Base-by-base conservation (phyloP, 2,797 vertebrate genomes). In the Hoplostethus atlanticus region DNA sequence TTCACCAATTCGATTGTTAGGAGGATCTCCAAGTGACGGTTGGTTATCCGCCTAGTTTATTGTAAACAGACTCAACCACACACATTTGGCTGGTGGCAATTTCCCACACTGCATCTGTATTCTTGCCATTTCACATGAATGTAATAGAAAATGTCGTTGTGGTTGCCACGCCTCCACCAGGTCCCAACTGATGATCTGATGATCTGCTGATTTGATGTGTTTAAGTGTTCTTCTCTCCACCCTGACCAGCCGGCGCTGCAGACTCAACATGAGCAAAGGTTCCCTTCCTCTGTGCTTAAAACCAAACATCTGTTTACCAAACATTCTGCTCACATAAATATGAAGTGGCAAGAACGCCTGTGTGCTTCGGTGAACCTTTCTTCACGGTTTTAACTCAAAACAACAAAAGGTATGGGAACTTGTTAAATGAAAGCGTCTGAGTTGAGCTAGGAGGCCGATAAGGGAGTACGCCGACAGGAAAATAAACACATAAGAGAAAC, bases 321-420 rank as follows among this genome's bases (percentile, higher is more conserved):
- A 31, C 38, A 8, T 54, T 54, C 12, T 31, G 28, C 16, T 13
- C 52, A 31, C 25, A 31, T 54, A 31, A 31, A 54, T 5, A 28
- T 56, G 56, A 72, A 76, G 75, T 44, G 51, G 54, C 16, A 48
- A 64, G 63, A 52, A 47, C 12, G 0, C 11, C 1, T 0, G 55
- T 59, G 74, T 56, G 80, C 86, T 79, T 46, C 2, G 56, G 74
- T 75, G 56, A 21, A 75, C 78, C 75, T 63, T 52, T 48, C 38
- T 13, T 0, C 44, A 53, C 5, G 2, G 57, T 13, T 70, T 40
- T 16, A 6, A 52, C 38, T 44, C 46, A n/a, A 2, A 6, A 15
- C 13, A 15, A 50, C 4, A 52, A 71, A 60, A 72, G 61, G 46
- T 62, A 53, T 48, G 65, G 50, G 67, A 70, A 50, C 44, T 25